Evolutionary conservation across 2,113 vertebrate genomes (phyloP), one percentile per base, ranked within the genome.

Genomic region (Acrocephalus kingi): DNA sequence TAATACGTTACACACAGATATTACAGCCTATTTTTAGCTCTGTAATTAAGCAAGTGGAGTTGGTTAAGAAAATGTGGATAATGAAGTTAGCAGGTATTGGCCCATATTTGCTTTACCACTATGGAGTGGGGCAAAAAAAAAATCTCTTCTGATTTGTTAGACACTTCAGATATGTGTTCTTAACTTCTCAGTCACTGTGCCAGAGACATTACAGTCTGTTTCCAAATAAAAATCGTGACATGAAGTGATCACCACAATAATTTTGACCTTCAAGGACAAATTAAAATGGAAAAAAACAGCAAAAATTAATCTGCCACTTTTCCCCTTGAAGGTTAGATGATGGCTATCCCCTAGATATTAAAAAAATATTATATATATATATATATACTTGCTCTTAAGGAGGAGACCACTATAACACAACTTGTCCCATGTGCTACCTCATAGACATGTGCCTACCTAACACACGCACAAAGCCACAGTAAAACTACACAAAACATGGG

Each of bases 141-240:
- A 64, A 30, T 3, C 33, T 92, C 23, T 35, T 84, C 31, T 61
- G 66, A 52, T 80, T 46, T 25, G 58, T 72, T 72, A 76, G 64
- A 61, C 48, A 52, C 76, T 90, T 91, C 45, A 80, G 75, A 74
- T 49, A 86, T 1, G 6, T 75, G 61, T 73, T 92, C 68, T 37
- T 71, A 79, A 78, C 68, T 84, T 75, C 68, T 86, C 52, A 41
- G 64, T 81, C 83, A 66, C 55, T 92, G 31, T 61, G 61, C 76
- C 69, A 94, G 72, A 78, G 64, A 83, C 25, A n/a, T 88, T 71
- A 62, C 43, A 64, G 68, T 15, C 76, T 77, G 46, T 12, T 90
- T 93, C 85, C 93, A 97, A 96, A 90, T 49, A 94, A 75, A 95
- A 96, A 92, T 93, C 1, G 1, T 90, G 94, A 89, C 94, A 93